Conservation (phyloP, 2,797 vertebrate species). For the Catamblyrhynchus diadema region DNA sequence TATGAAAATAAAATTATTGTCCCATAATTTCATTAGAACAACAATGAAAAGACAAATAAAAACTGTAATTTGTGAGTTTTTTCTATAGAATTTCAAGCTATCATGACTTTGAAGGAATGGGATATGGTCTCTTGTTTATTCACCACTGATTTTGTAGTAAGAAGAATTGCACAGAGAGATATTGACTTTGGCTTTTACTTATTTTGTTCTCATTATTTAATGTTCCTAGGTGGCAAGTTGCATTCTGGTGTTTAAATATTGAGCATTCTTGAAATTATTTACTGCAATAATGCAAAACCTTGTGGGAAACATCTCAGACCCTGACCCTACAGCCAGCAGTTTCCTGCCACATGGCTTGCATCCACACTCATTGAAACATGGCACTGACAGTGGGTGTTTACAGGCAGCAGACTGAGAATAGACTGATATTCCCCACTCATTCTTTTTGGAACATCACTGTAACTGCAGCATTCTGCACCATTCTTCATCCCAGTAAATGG, state of each 20-base stretch:
- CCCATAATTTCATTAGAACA: not conserved
- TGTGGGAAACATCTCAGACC: slow-evolving; percentile 52
- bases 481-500: not conserved
- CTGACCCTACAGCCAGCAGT: not conserved
- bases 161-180: slow-evolving; percentile 35
- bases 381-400: not conserved
- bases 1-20: slow-evolving; percentile 4
- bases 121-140: slow-evolving; percentile 71
- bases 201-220: slow-evolving; percentile 79
- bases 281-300: slow-evolving; percentile 74
- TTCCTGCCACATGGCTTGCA: not conserved
- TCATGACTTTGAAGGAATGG: slow-evolving; percentile 62
- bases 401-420: not conserved
- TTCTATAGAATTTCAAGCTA: not conserved
- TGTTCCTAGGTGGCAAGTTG: slow-evolving; percentile 22
- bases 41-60: not conserved
- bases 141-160: slow-evolving; percentile 29
- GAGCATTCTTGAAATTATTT: slow-evolving; percentile 38
- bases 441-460: not conserved
- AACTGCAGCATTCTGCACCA: not conserved
- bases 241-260: slow-evolving; percentile 16
- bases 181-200: slow-evolving; percentile 59
- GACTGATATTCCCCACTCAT: not conserved
- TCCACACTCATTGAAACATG: not conserved
- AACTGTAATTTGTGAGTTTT: not conserved